Percentiles rank a stretch among this genome's conserved stretches.
Conservation (phyloP, 2,113 vertebrate genomes). For the Cisticola juncidis region DNA sequence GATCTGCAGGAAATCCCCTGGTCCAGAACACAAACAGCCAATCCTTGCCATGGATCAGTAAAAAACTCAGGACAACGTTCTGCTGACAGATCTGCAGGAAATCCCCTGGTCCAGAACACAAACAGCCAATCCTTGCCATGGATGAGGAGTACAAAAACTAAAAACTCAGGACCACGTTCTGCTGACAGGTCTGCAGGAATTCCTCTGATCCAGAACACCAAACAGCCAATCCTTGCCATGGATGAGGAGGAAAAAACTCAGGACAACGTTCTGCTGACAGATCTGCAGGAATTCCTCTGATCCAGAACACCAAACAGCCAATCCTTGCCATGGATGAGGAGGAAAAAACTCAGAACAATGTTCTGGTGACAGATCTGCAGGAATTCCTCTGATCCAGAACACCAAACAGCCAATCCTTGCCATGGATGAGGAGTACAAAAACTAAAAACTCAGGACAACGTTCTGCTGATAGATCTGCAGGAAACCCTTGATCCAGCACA, state of each 20-base stretch:
- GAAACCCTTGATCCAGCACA: no score
- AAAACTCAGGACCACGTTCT: rapidly evolving
- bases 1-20: no score
- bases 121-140: rapidly evolving
- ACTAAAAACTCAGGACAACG: rapidly evolving
- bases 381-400: no score
- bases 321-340: not conserved
- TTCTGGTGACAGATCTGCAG: no score
- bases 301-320: rapidly evolving
- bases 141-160: no score
- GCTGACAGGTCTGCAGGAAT: no score
- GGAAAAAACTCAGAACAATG: rapidly evolving
- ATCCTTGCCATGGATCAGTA: not conserved
- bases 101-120: not conserved
- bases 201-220: not conserved
- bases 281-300: no score
- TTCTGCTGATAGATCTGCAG: not conserved
- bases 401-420: rapidly evolving
- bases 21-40: rapidly evolving
- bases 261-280: rapidly evolving
- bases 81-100: not conserved
- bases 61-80: rapidly evolving
- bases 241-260: not conserved
- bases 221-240: rapidly evolving
- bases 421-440: not conserved